Evolutionary conservation across 2,113 vertebrate species (phyloP).

Genomic region (Osmerus eperlanus): DNA sequence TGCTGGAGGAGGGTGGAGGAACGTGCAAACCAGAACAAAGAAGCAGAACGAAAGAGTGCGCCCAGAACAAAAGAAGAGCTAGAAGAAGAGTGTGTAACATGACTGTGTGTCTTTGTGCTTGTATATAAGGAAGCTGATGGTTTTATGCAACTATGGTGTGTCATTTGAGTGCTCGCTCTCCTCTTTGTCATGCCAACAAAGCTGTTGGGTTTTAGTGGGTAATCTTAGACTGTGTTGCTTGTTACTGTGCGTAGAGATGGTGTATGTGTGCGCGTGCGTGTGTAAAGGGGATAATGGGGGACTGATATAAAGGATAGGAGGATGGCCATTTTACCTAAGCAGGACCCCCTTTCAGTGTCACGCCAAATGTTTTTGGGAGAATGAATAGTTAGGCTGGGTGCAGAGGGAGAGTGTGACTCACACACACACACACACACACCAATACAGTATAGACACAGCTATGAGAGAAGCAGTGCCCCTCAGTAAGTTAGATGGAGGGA

Average conservation of each 20-base stretch:
- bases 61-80: conserved; percentile 32
- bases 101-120: conserved; percentile 41
- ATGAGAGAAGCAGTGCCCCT: neutral
- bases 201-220: conserved; percentile 65
- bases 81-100: conserved; percentile 26
- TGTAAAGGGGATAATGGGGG: conserved; percentile 7
- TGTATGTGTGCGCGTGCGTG: neutral
- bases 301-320: neutral
- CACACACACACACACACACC: no score
- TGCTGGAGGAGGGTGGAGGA: neutral
- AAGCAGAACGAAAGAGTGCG: conserved; percentile 12
- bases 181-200: conserved; percentile 82
- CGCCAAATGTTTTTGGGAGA: neutral
- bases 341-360: conserved; percentile 2
- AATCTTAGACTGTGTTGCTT: conserved; percentile 72
- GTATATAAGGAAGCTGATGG: conserved; percentile 32
- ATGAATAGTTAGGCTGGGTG: conserved; percentile 38
- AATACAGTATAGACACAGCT: neutral
- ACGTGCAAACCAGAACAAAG: conserved; percentile 11
- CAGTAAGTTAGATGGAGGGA: neutral
- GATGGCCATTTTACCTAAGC: conserved; percentile 15
- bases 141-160: conserved; percentile 72
- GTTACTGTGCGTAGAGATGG: conserved; percentile 29
- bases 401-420: neutral
- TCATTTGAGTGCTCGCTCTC: conserved; percentile 61